Evolutionary conservation across 2,113 vertebrate species (phyloP).

Genomic region (Ellobius talpinus): DNA sequence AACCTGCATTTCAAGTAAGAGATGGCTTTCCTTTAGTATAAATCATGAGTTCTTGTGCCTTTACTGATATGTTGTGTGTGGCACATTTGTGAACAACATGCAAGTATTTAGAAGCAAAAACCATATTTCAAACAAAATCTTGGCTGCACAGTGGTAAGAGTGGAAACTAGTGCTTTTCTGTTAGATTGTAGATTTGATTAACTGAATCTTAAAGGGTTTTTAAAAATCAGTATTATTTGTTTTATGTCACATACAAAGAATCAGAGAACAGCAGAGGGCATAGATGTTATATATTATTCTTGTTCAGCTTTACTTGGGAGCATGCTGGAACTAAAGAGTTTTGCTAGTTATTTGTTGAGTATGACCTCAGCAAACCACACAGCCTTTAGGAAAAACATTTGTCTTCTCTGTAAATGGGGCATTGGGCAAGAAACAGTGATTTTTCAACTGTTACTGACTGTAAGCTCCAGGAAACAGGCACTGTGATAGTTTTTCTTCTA

Average conservation of each 20-base stretch:
- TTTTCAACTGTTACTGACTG: slow-evolving; percentile 40
- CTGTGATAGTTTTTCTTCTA: background rate
- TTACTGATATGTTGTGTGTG: background rate
- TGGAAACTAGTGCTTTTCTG: background rate
- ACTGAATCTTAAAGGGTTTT: background rate
- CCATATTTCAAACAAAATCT: slow-evolving; percentile 8
- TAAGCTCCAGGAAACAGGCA: background rate
- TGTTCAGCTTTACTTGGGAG: background rate
- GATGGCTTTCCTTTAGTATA: background rate
- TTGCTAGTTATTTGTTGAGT: slow-evolving; percentile 8
- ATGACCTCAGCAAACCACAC: background rate
- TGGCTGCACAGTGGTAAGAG: background rate
- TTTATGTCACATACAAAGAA: background rate
- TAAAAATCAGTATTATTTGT: background rate
- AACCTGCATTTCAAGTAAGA: slow-evolving; percentile 21
- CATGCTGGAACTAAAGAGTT: background rate
- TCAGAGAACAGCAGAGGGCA: background rate
- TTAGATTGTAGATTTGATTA: slow-evolving; percentile 8
- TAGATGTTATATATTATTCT: slow-evolving; percentile 13
- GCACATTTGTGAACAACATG: background rate
- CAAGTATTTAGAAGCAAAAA: background rate
- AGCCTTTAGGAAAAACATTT: slow-evolving; percentile 15
- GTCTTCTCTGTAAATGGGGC: slow-evolving; percentile 3
- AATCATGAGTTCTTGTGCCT: background rate
- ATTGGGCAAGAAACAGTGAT: background rate